Percentiles rank a stretch among this genome's conserved stretches.
These are phyloP conservation scores for Thymallus thymallus DNA, from an alignment of 2,113 vertebrate species.

Conservation along the genomic window DNA sequence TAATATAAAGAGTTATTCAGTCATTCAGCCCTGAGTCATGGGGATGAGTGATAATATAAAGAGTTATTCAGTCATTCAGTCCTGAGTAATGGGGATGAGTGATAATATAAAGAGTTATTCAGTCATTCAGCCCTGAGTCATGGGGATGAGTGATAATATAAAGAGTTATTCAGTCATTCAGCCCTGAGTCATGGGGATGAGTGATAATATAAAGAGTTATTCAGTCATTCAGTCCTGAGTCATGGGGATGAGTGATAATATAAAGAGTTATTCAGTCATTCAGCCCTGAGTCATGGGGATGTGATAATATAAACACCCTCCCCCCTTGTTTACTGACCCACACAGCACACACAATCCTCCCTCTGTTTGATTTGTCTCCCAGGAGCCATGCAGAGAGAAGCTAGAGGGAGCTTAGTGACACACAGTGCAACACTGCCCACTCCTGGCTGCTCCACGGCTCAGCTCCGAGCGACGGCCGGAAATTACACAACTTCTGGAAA, in stretches of 20 bases:
- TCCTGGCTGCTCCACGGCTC: conserved; percentile 20
- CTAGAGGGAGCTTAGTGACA: background rate
- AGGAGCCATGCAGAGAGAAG: background rate
- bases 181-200: background rate
- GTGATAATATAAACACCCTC: background rate
- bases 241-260: background rate
- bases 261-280: background rate
- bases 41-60: background rate
- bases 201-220: background rate
- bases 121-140: background rate
- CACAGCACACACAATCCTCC: background rate
- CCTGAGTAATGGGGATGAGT: background rate
- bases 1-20: no score
- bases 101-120: no score
- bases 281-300: background rate
- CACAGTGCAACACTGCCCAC: conserved; percentile 42
- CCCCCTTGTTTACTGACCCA: background rate
- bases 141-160: background rate
- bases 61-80: background rate
- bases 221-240: background rate
- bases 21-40: background rate
- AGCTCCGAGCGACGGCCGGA: background rate
- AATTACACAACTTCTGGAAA: conserved; percentile 57
- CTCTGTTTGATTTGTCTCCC: background rate
- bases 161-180: background rate